Evolutionary conservation across 1,140 invertebrate genomes (phyloP), one percentile per base, ranked within the genome.

Genomic region (Babylonia areolata): DNA sequence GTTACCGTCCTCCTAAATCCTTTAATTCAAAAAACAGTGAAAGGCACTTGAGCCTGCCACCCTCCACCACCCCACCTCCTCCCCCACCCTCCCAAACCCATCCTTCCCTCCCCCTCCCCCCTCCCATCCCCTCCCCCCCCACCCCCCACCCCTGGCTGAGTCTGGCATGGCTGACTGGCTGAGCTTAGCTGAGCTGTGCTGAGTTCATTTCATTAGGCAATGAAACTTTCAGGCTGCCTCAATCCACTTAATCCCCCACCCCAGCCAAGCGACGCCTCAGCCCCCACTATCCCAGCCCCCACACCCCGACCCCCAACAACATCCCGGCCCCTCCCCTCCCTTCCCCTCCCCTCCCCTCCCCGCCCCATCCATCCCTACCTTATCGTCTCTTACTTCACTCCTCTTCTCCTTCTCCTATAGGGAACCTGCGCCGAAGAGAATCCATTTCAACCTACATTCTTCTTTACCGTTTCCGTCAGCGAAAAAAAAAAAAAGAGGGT

Each of bases 151-250:
- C n/a, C n/a, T 6, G 46, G 46, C 6, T 11, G 46, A 20, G 46
- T 6, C 9, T 51, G 46, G 46, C 46, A 51, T 51, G 58, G 58
- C 15, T 12, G 58, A 23, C 15, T 12, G 58, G 58, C 15, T 12
- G 9, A 64, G 58, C 2, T 64, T 51, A 17, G 46, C 17, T 17
- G 42, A 51, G 9, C 17, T 9, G 46, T 35, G 71, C 31, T 17
- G 33, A 73, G 71, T 73, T 77, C 75, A 77, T 77, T 77, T 77
- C 75, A 42, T 77, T 77, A 77, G 75, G 75, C 75, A 77, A 77
- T 77, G 75, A 77, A 77, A 64, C 79, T 64, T 81, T 42, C 54
- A 81, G 31, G 54, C 42, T 20, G 31, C 54, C 31, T 81, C 54
- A 39, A 81, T 81, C 46, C 46, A 51, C 5, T 81, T 81, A 54